phyloP scores from a whole-genome alignment of 2,797 vertebrate genomes.

The Muscicapa striata region DNA sequence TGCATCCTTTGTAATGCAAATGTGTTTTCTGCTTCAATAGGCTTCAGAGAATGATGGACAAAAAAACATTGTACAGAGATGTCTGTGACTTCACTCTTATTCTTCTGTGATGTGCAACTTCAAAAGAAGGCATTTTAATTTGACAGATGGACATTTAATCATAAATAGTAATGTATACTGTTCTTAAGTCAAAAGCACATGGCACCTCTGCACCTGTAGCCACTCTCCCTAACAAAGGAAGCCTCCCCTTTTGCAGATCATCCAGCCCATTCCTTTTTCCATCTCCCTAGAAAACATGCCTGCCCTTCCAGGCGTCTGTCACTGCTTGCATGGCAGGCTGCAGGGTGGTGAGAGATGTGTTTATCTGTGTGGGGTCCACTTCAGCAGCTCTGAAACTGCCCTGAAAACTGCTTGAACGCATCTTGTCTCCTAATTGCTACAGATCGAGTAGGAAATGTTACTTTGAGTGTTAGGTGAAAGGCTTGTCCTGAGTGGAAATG shows the following conservation, averaged over 20 bases:
- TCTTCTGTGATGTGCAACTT: constrained; percentile 20
- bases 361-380: neutral
- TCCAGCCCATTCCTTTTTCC: neutral
- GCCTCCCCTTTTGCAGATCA: neutral
- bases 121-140: constrained; percentile 58
- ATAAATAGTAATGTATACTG: constrained; percentile 41
- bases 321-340: neutral
- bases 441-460: neutral
- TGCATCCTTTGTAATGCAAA: constrained; percentile 59
- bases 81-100: constrained; percentile 14
- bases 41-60: constrained; percentile 20
- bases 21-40: constrained; percentile 55
- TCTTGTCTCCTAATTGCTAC: neutral
- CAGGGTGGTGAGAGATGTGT: neutral
- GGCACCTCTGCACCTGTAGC: neutral
- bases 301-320: neutral
- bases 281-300: neutral
- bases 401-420: neutral
- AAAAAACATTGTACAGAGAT: constrained; percentile 49
- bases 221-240: neutral
- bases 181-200: neutral
- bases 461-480: neutral
- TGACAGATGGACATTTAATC: constrained; percentile 55
- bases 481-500: neutral
- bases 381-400: neutral